These are phyloP conservation scores for Theodoxus fluviatilis DNA, from an alignment of 2,888 invertebrate species.

Conservation along the genomic window DNA sequence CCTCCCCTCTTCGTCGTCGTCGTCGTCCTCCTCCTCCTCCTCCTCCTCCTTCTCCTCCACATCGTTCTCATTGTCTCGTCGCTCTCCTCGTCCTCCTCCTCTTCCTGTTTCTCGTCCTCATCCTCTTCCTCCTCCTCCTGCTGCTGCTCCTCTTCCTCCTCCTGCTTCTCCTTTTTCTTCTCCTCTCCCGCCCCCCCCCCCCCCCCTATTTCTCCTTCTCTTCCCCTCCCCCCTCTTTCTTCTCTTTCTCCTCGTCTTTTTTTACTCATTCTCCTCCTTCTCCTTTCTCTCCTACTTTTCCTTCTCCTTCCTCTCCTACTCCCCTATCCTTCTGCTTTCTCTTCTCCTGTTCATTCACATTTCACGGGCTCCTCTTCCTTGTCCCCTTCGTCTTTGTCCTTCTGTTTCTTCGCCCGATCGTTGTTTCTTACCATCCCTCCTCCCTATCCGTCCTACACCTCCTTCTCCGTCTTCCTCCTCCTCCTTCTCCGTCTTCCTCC, in stretches of 20 bases:
- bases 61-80: neutral
- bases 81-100: neutral
- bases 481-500: no score
- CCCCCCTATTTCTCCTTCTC: neutral
- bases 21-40: neutral
- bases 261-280: neutral
- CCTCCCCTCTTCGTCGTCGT: neutral
- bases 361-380: no score
- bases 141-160: neutral
- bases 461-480: no score
- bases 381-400: no score
- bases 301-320: slow-evolving; percentile 3
- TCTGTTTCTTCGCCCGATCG: no score
- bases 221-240: neutral
- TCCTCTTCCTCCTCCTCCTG: neutral
- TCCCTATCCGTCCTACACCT: no score
- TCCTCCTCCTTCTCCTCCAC: neutral
- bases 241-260: neutral
- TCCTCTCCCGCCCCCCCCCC: neutral
- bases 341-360: no score
- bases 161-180: neutral
- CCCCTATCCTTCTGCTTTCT: neutral
- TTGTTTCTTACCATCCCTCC: no score
- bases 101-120: neutral
- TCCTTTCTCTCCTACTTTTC: neutral